Percentiles rank a stretch among this genome's conserved stretches.
phyloP scores from a whole-genome alignment of 2,888 invertebrate genomes.

The Agonopterix subpropinquella region DNA sequence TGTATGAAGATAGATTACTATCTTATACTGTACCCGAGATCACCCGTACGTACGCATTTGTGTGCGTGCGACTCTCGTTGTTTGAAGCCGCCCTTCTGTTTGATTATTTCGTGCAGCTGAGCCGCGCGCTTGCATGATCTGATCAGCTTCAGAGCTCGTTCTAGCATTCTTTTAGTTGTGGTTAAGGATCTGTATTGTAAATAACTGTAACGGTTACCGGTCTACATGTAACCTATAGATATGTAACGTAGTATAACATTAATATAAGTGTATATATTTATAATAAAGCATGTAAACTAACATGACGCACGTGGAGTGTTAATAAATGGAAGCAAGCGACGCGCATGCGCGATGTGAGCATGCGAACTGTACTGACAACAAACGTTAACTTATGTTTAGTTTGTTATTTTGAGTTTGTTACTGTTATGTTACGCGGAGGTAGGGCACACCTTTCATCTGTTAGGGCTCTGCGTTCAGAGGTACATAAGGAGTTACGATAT shows the following conservation, averaged over 20 bases:
- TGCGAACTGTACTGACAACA: constrained; percentile 9
- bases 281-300: constrained; percentile 1
- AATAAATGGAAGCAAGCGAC: constrained; percentile 3
- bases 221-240: too few relatives aligned
- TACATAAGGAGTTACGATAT: too few relatives aligned
- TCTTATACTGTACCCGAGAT: too few relatives aligned
- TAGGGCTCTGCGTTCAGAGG: too few relatives aligned
- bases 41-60: too few relatives aligned
- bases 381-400: constrained; percentile 17
- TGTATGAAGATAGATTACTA: too few relatives aligned
- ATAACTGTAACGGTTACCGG: not conserved
- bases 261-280: too few relatives aligned
- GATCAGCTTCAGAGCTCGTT: not conserved
- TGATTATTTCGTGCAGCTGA: constrained; percentile 2
- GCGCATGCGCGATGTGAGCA: constrained; percentile 7
- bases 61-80: too few relatives aligned
- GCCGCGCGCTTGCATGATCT: constrained; percentile 17
- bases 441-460: too few relatives aligned
- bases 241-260: too few relatives aligned
- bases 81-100: too few relatives aligned
- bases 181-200: constrained; percentile 4
- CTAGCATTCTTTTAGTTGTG: not conserved
- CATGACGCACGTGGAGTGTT: not conserved
- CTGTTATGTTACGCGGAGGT: too few relatives aligned
- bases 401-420: constrained; percentile 18